Percentiles rank a stretch among this genome's conserved stretches.
phyloP scores from a whole-genome alignment of 2,797 vertebrate species.

The Chaetophractus vellerosus region DNA sequence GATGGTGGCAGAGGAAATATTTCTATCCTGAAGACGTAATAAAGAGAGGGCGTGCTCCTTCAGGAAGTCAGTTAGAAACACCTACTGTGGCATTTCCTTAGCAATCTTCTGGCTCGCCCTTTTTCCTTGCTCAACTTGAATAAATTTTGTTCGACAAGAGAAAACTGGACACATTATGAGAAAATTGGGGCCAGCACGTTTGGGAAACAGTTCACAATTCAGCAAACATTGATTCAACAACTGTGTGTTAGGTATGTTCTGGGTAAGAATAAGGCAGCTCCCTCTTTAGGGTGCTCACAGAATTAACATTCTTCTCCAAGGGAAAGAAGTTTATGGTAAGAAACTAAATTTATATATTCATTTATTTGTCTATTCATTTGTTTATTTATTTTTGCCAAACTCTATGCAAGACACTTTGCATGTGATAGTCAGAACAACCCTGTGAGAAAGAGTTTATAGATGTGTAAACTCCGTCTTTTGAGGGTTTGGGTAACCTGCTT shows the following conservation, averaged over 20 bases:
- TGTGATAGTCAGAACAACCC: background rate
- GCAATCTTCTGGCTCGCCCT: background rate
- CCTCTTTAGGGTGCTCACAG: background rate
- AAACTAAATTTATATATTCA: background rate
- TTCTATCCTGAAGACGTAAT: background rate
- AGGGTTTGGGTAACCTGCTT: background rate
- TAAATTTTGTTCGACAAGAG: no score
- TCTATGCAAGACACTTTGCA: background rate
- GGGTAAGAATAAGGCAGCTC: background rate
- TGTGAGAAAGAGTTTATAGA: background rate
- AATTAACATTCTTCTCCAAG: background rate
- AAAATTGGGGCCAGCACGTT: background rate
- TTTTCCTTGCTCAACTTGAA: background rate
- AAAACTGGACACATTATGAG: background rate
- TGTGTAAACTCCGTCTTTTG: background rate
- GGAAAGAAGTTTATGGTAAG: background rate
- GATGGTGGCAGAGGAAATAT: background rate
- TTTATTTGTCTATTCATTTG: background rate
- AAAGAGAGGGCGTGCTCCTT: background rate
- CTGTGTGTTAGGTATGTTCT: background rate
- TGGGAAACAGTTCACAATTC: background rate
- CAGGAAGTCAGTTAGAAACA: background rate
- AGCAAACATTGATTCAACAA: accelerated
- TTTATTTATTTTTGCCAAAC: background rate
- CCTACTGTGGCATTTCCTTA: background rate